These are phyloP conservation scores for Halesus radiatus DNA, from an alignment of 1,140 invertebrate species.

Conservation along the genomic window DNA sequence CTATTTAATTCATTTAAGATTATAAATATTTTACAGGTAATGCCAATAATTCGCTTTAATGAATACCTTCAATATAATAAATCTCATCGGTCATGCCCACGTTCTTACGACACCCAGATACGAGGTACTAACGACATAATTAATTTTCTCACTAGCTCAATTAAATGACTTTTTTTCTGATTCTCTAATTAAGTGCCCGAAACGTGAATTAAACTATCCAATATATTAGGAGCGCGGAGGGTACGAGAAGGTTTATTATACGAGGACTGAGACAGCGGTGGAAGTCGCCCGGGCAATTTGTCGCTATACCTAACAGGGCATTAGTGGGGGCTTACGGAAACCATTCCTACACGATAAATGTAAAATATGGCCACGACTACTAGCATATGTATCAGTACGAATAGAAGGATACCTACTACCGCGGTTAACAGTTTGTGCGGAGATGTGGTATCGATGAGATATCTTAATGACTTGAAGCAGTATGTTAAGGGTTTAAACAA, in stretches of 20 bases:
- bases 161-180: too few relatives aligned
- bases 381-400: not conserved
- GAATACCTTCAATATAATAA: too few relatives aligned
- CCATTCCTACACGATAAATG: slow-evolving; percentile 55
- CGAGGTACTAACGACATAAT: too few relatives aligned
- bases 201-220: slow-evolving; percentile 3
- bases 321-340: slow-evolving; percentile 53
- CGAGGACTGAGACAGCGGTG: not conserved
- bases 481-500: not conserved
- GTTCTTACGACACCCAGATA: too few relatives aligned
- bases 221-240: slow-evolving; percentile 5
- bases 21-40: too few relatives aligned
- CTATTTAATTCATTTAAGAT: too few relatives aligned
- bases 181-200: too few relatives aligned
- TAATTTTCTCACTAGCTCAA: too few relatives aligned
- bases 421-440: not conserved
- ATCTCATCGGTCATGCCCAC: too few relatives aligned
- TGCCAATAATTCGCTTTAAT: too few relatives aligned
- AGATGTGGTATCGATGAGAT: slow-evolving; percentile 32
- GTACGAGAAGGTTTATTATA: not conserved
- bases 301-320: slow-evolving; percentile 46
- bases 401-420: too few relatives aligned
- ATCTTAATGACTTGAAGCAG: not conserved
- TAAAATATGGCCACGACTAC: slow-evolving; percentile 50
- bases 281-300: slow-evolving; percentile 53